phyloP scores from a whole-genome alignment of 2,888 invertebrate genomes.

The Cephus pygmeus region DNA sequence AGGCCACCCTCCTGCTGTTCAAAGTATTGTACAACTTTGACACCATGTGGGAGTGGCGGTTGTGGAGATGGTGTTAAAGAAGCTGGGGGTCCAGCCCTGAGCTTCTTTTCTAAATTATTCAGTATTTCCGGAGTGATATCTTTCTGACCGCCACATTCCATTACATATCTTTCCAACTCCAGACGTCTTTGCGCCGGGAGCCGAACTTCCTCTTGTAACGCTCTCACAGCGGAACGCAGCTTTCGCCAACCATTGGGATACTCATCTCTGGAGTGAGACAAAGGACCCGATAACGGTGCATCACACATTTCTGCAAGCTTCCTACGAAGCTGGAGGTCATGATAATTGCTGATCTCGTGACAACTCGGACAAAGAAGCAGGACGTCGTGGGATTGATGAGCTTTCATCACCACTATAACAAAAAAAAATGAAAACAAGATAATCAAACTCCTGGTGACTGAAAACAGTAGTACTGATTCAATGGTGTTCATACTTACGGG shows the following conservation, averaged over 20 bases:
- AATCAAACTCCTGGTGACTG: background rate
- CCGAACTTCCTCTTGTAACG: conserved; percentile 63
- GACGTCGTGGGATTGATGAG: conserved; percentile 85
- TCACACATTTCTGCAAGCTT: conserved; percentile 71
- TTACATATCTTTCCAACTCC: conserved; percentile 51
- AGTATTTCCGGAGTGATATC: conserved; percentile 45
- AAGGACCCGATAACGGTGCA: conserved; percentile 72
- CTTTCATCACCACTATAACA: conserved; percentile 77
- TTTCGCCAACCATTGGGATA: conserved; percentile 66
- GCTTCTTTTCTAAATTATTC: conserved; percentile 43
- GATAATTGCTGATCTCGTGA: conserved; percentile 76
- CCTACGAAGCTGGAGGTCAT: conserved; percentile 72
- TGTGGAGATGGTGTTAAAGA: conserved; percentile 1
- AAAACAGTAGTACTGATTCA: background rate
- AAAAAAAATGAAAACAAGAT: conserved; percentile 49
- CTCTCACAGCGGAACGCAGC: conserved; percentile 72
- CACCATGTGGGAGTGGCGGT: conserved; percentile 45
- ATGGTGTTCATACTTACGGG: conserved; percentile 65
- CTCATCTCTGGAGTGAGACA: conserved; percentile 41
- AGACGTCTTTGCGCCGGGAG: conserved; percentile 47
- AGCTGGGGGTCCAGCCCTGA: conserved; percentile 32
- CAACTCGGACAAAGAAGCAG: conserved; percentile 78
- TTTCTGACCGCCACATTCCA: conserved; percentile 43
- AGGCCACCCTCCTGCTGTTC: conserved; percentile 70
- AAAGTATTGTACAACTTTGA: conserved; percentile 71